phyloP scores from a whole-genome alignment of 2,113 vertebrate genomes.

The Macaca nemestrina region DNA sequence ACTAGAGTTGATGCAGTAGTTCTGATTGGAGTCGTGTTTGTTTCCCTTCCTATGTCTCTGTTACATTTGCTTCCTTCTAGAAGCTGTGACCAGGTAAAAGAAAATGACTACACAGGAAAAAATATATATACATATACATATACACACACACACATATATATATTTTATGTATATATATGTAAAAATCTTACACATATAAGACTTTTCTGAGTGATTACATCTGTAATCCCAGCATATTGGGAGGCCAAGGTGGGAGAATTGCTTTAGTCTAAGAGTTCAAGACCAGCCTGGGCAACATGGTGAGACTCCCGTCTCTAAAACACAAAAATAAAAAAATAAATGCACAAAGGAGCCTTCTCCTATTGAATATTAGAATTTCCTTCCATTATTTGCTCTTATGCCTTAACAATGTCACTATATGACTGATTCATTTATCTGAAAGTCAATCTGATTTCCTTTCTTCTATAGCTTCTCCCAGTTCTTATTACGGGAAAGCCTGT shows the following conservation, averaged over 20 bases:
- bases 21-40: neutral
- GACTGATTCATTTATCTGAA: neutral
- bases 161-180: too few relatives aligned
- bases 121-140: too few relatives aligned
- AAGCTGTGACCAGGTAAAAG: neutral
- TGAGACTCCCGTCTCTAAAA: too few relatives aligned
- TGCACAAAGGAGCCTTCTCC: neutral
- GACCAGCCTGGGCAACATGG: too few relatives aligned
- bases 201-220: neutral
- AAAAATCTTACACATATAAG: neutral
- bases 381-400: neutral
- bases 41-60: neutral
- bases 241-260: too few relatives aligned
- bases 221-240: too few relatives aligned
- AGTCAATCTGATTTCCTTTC: neutral
- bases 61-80: neutral
- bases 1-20: neutral
- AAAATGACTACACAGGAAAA: neutral
- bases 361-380: neutral
- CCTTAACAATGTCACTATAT: neutral
- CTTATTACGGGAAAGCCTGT: neutral
- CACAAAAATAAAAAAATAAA: neutral
- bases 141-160: fast-evolving
- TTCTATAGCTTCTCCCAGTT: neutral
- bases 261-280: too few relatives aligned